Conservation (phyloP, 2,113 vertebrate species). For the Zapus hudsonius region DNA sequence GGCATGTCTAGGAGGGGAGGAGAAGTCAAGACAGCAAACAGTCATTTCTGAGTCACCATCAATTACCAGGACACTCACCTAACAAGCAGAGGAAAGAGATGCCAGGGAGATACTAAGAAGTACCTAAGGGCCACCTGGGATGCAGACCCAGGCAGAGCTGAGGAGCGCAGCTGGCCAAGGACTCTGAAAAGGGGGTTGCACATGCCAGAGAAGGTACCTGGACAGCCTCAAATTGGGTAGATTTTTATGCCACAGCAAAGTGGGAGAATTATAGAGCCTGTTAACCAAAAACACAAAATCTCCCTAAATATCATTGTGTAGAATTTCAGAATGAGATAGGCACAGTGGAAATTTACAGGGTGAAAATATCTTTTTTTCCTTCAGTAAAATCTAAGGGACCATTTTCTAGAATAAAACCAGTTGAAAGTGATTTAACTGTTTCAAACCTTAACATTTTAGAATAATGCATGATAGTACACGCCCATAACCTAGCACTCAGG, state of each 20-base stretch:
- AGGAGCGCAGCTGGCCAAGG: accelerated
- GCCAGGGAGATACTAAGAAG: background rate
- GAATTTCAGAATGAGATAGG: background rate
- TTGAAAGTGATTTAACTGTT: background rate
- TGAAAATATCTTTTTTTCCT: background rate
- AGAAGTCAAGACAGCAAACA: background rate
- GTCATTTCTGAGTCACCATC: background rate
- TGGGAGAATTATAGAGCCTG: background rate
- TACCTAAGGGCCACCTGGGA: background rate
- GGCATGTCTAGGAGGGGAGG: accelerated
- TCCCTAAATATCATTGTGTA: background rate
- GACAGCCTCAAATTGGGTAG: background rate
- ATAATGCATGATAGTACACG: background rate
- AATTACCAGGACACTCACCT: background rate
- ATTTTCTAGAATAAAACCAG: background rate
- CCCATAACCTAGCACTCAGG: background rate
- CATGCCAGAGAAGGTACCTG: background rate
- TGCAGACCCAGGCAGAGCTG: accelerated
- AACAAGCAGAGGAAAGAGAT: background rate
- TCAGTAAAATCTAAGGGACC: background rate
- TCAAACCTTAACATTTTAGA: background rate
- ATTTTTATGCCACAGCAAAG: accelerated
- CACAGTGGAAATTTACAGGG: background rate
- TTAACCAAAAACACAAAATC: background rate
- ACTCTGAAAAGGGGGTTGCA: background rate